phyloP scores from a whole-genome alignment of 2,113 vertebrate genomes.

The Neofelis nebulosa region DNA sequence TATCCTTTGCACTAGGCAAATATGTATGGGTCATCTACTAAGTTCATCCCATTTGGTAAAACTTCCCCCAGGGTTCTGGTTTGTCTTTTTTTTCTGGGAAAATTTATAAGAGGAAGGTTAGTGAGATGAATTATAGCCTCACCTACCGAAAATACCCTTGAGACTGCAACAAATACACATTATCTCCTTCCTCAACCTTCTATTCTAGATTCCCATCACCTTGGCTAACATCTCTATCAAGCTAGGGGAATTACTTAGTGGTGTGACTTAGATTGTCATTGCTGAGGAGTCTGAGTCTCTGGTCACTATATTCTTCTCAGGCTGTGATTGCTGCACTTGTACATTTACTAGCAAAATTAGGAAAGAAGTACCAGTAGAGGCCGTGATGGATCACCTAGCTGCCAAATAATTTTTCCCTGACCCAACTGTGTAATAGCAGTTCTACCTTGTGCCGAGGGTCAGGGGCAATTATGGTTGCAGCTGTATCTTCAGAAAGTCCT shows the following conservation, averaged over 20 bases:
- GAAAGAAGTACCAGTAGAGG: not conserved
- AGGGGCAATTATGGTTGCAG: not conserved
- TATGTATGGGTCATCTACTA: not conserved
- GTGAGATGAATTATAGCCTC: not conserved
- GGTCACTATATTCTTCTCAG: not conserved
- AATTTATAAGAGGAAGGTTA: not conserved
- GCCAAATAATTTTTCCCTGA: not conserved
- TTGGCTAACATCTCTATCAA: not conserved
- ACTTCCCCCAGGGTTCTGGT: not conserved
- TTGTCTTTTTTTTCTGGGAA: not conserved
- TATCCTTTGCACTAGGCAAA: not conserved
- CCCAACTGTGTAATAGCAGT: not conserved
- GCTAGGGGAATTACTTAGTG: not conserved
- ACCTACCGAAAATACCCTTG: not conserved
- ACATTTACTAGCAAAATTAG: not conserved
- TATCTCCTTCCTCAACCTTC: not conserved
- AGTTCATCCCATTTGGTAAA: not conserved
- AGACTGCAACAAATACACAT: not conserved
- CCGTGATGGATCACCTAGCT: not conserved
- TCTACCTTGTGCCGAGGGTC: not conserved
- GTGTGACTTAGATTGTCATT: not conserved
- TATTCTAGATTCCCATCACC: not conserved
- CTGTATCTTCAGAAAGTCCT: not conserved
- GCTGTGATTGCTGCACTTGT: not conserved
- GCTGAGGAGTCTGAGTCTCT: not conserved